These are phyloP conservation scores for Andrena trimmerana DNA, from an alignment of 2,888 invertebrate genomes.

Conservation along the genomic window DNA sequence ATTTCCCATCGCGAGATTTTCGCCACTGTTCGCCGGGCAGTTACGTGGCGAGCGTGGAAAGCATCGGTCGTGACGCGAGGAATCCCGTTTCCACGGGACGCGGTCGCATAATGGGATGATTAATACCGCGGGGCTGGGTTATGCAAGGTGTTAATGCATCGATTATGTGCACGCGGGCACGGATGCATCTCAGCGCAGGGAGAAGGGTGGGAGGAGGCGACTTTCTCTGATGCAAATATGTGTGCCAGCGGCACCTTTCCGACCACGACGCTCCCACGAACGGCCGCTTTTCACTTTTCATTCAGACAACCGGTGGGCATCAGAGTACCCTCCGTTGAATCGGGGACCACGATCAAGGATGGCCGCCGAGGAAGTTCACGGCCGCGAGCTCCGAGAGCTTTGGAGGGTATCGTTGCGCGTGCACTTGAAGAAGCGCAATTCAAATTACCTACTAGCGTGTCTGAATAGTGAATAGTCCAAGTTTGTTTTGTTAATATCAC, in stretches of 20 bases:
- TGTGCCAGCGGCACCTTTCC: constrained; percentile 74
- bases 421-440: neutral
- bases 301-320: constrained; percentile 50
- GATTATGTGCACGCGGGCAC: constrained; percentile 61
- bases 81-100: constrained; percentile 43
- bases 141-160: constrained; percentile 77
- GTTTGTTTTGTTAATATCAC: too few relatives aligned
- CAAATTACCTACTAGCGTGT: neutral
- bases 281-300: constrained; percentile 77
- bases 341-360: constrained; percentile 54
- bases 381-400: constrained; percentile 29
- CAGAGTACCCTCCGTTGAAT: constrained; percentile 36
- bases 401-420: neutral
- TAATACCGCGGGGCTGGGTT: constrained; percentile 60
- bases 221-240: constrained; percentile 81
- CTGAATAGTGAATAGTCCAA: too few relatives aligned
- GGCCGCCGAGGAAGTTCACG: constrained; percentile 49
- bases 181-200: constrained; percentile 28
- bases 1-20: constrained; percentile 13
- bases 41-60: constrained; percentile 43
- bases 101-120: constrained; percentile 55
- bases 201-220: constrained; percentile 54
- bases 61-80: constrained; percentile 26
- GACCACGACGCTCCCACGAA: constrained; percentile 53
- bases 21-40: neutral